A percentile compares a stretch with the other conserved stretches of the same genome.
Evolutionary conservation across 1,140 invertebrate species (phyloP).

Genomic region (Delia radicum): DNA sequence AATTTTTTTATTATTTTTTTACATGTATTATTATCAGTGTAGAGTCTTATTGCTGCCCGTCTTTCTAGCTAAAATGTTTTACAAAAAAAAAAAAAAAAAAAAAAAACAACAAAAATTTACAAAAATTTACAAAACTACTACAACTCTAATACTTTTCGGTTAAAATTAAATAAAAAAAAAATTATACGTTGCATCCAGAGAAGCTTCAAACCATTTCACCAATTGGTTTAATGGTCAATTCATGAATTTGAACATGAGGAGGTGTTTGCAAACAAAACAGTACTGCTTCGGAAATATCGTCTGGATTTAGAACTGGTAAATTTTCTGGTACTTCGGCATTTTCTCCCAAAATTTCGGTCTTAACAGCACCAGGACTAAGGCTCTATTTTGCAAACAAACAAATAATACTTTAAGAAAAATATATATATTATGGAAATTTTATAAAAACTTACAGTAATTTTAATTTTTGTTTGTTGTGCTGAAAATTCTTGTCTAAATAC

Average conservation of each 20-base stretch:
- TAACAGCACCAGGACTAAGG: conserved; percentile 63
- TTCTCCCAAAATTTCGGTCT: conserved; percentile 48
- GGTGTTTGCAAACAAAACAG: conserved; percentile 63
- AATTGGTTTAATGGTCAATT: conserved; percentile 41
- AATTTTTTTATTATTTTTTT: no score
- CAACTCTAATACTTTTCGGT: background rate
- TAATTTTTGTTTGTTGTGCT: conserved; percentile 61
- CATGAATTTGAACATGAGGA: conserved; percentile 58
- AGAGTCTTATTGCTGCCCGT: no score
- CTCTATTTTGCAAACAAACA: conserved; percentile 51
- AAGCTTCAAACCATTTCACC: conserved; percentile 35
- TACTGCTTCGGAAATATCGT: conserved; percentile 62
- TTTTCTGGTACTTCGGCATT: conserved; percentile 11
- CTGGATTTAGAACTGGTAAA: conserved; percentile 43
- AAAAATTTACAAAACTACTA: no score
- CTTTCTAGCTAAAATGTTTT: no score
- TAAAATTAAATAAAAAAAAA: background rate
- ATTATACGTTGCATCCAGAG: background rate
- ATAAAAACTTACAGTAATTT: conserved; percentile 59
- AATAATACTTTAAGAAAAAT: background rate
- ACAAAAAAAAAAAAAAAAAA: no score
- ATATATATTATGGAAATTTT: no score
- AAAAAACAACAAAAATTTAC: no score
- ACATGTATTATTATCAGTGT: no score
- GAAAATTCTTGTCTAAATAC: conserved; percentile 66